Conservation (phyloP, 2,888 invertebrate species). For the Phasia obesa region DNA sequence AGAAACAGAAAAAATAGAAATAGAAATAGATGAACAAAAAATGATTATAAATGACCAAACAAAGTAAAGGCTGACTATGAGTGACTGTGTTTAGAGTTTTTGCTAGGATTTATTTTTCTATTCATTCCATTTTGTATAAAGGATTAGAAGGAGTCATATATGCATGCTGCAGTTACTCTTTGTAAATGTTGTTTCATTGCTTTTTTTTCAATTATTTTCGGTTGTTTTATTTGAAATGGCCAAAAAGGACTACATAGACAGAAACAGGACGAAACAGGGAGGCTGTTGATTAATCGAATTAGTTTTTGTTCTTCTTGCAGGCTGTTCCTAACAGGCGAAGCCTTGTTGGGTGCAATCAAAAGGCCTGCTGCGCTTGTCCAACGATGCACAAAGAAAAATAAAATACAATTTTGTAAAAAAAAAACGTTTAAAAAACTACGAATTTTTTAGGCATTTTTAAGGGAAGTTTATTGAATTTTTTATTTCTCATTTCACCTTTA, state of each 20-base stretch:
- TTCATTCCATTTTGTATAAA: constrained; percentile 38
- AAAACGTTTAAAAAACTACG: constrained; percentile 13
- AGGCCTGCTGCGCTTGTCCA: constrained; percentile 66
- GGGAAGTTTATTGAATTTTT: constrained; percentile 44
- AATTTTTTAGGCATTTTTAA: constrained; percentile 29
- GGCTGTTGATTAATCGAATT: constrained; percentile 75
- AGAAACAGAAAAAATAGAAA: constrained; percentile 23
- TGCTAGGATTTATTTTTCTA: constrained; percentile 41
- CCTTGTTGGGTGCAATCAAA: constrained; percentile 62
- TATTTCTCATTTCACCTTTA: constrained; percentile 1
- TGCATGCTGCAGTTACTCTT: constrained; percentile 61
- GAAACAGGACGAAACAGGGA: constrained; percentile 33
- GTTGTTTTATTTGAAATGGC: constrained; percentile 21
- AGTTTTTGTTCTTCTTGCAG: constrained; percentile 72
- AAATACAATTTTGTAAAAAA: constrained; percentile 6
- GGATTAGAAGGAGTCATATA: constrained; percentile 65
- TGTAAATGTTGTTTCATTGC: constrained; percentile 24
- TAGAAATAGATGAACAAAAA: constrained; percentile 53
- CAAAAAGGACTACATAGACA: constrained; percentile 26
- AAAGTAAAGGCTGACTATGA: constrained; percentile 52
- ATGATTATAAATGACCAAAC: constrained; percentile 70
- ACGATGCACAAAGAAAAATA: constrained; percentile 53
- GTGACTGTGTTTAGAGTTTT: constrained; percentile 43
- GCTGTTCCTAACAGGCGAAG: constrained; percentile 32
- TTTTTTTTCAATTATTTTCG: constrained; percentile 19